phyloP scores from a whole-genome alignment of 2,797 vertebrate genomes.

The Diplodus puntazzo region DNA sequence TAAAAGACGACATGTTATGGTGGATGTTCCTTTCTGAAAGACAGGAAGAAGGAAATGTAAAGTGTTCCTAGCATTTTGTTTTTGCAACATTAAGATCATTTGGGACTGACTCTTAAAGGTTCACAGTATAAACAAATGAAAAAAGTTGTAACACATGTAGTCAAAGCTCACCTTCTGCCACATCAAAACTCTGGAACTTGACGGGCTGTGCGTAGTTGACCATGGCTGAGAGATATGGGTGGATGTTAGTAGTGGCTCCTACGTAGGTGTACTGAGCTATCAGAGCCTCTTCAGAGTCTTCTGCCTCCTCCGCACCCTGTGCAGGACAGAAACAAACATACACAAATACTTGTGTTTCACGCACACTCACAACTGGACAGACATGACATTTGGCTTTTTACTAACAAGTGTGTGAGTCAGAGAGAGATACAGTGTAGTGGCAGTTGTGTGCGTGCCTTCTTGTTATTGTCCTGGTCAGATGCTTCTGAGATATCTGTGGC shows the following conservation, averaged over 20 bases:
- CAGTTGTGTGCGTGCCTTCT: constrained; percentile 86
- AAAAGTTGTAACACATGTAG: not conserved
- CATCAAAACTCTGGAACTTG: constrained; percentile 97
- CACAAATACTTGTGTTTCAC: not conserved
- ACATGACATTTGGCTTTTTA: not conserved
- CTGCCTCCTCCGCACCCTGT: constrained; percentile 90
- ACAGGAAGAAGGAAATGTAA: not conserved
- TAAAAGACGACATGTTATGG: constrained; percentile 99
- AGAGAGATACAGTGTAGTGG: not conserved
- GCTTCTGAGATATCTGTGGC: constrained; percentile 94
- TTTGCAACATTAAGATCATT: not conserved
- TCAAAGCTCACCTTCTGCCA: constrained; percentile 92
- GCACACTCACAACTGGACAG: not conserved
- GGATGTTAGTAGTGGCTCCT: constrained; percentile 98
- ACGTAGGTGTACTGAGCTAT: constrained; percentile 98
- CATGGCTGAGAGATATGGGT: constrained; percentile 97
- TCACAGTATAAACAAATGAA: not conserved
- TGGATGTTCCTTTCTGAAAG: constrained; percentile 94
- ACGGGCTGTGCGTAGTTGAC: constrained; percentile 99
- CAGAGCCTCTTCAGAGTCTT: constrained; percentile 95
- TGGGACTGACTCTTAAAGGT: not conserved
- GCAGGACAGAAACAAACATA: constrained; percentile 44
- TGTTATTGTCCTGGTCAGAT: constrained; percentile 95
- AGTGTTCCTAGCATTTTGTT: not conserved
- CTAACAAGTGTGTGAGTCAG: not conserved